Evolutionary conservation across 2,113 vertebrate species (phyloP), one percentile per base, ranked within the genome.

Genomic region (Apaloderma vittatum): DNA sequence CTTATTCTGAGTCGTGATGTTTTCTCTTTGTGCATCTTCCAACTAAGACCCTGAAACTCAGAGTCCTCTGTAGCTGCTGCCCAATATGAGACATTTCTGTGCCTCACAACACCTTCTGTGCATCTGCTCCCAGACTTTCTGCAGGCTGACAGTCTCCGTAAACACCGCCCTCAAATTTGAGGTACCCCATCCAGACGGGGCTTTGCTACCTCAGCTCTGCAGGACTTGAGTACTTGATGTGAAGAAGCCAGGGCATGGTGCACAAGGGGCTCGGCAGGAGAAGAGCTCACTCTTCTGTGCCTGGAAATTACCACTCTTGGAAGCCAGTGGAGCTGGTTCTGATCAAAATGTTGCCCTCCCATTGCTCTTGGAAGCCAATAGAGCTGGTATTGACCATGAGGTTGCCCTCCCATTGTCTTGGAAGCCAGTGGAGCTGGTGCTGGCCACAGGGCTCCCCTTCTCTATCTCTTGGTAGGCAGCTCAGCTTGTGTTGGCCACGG

Each of bases 1-100:
- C 51, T 93, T 79, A 22, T 90, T 94, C 86, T 94, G 94, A 95
- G 46, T 85, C 93, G 82, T 88, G 84, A 32, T 43, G 71, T 46
- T 86, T 93, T 49, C 68, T 75, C 59, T 90, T 77, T 82, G 46
- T 81, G 37, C 51, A 51, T 94, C 88, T 88, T 75, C 58, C 2
- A 0, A 32, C 54, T 51, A 45, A 76, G 34, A 26, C 32, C 58
- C 76, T 82, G 90, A 89, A 75, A 65, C n/a, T 87, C 89, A 57
- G 61, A 49, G 45, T 63, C 57, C 61, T 83, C 59, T 78, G 84
- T 29, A 80, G 51, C 51, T 54, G 86, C 79, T 62, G 55, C 65
- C 40, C 40, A 12, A 11, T 40, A 12, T 12, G 34, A 51, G 86
- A 36, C 12, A 5, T 36, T 76, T 86, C 55, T 55, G 63, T 77